Evolutionary conservation across 2,113 vertebrate genomes (phyloP).

Genomic region (Zonotrichia leucophrys): DNA sequence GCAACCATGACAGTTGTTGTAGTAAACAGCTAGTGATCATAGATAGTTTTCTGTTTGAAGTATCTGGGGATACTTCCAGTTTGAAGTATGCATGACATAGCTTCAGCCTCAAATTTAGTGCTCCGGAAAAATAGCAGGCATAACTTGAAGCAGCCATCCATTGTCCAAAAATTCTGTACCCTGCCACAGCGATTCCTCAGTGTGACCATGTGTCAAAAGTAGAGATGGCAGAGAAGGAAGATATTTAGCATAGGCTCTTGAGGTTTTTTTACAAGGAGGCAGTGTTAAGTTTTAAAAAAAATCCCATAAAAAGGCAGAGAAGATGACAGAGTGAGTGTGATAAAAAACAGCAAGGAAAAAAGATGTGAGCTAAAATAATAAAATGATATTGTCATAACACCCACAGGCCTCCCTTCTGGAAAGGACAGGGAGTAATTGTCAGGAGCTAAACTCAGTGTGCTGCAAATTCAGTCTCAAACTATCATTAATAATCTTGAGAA

Average conservation of each 20-base stretch:
- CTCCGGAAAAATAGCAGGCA: not conserved
- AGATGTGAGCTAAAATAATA: not conserved
- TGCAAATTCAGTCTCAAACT: conserved; percentile 38
- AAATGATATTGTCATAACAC: conserved; percentile 33
- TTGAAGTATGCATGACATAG: not conserved
- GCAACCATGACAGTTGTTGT: not conserved
- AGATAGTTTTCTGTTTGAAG: not conserved
- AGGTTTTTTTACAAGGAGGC: not conserved
- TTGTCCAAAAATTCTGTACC: not conserved
- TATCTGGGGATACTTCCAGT: not conserved
- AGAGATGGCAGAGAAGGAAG: not conserved
- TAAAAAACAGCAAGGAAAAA: not conserved
- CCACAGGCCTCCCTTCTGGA: conserved; percentile 38
- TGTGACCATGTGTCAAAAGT: accelerated
- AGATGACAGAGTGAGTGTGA: not conserved
- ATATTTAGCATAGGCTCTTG: not conserved
- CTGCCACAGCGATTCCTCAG: not conserved
- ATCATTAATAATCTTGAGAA: conserved; percentile 58
- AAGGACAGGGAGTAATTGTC: not conserved
- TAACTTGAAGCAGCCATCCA: not conserved
- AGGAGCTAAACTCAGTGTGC: conserved; percentile 11
- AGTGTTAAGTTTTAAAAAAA: not conserved
- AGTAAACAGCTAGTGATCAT: not conserved
- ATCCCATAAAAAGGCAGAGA: not conserved
- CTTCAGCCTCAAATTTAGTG: not conserved